Evolutionary conservation across 1,140 invertebrate genomes (phyloP).

Genomic region (Cotesia typhae): DNA sequence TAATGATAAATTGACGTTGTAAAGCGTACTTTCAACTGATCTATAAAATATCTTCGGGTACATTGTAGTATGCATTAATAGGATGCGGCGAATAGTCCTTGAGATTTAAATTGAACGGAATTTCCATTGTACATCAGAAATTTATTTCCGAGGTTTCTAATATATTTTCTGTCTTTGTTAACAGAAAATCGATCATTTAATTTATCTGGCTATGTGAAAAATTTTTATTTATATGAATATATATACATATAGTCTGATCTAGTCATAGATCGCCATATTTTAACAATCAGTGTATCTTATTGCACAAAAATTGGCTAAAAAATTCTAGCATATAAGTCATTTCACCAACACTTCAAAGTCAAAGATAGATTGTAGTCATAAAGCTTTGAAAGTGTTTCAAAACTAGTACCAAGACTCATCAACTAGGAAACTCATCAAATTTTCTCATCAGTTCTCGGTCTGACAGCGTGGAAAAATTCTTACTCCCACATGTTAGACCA

Average conservation of each 20-base stretch:
- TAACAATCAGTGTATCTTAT: no score
- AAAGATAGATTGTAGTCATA: not conserved
- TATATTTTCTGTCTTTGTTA: not conserved
- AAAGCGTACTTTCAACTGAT: no score
- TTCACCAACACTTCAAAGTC: not conserved
- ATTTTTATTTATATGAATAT: not conserved
- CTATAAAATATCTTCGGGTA: no score
- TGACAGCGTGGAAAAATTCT: constrained; percentile 1
- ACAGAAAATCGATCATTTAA: not conserved
- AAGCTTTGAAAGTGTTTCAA: not conserved
- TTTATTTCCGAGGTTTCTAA: no score
- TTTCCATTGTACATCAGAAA: no score
- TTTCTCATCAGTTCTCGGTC: not conserved
- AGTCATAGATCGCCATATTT: no score
- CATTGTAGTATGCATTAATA: no score
- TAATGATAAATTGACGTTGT: no score
- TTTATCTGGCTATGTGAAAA: not conserved
- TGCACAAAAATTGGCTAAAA: not conserved
- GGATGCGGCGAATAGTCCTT: no score
- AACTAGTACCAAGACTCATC: not conserved
- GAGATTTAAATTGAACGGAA: no score
- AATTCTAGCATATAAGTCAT: not conserved
- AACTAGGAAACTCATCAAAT: constrained; percentile 1
- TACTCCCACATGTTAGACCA: not conserved
- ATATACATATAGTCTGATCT: not conserved